Conservation (phyloP, 2,797 vertebrate genomes). For the Falco peregrinus region DNA sequence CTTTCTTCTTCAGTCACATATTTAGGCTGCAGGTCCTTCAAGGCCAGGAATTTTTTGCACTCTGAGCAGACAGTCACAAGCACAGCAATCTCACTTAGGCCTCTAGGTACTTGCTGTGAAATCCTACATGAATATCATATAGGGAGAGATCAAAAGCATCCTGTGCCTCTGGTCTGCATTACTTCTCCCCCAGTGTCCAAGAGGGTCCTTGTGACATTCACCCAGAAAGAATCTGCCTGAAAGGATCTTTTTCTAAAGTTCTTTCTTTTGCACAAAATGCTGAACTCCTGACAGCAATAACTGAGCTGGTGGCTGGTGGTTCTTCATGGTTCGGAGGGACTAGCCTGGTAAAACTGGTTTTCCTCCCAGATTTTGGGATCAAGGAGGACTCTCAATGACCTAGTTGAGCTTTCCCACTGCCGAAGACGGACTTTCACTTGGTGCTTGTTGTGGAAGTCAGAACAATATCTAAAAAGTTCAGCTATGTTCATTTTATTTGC, state of each 20-base stretch:
- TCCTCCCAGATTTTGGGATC: not conserved
- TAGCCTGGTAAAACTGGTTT: not conserved
- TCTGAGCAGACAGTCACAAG: not conserved
- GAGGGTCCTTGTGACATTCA: not conserved
- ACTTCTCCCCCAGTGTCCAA: not conserved
- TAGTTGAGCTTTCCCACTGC: not conserved
- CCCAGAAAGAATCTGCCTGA: not conserved
- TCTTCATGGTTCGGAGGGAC: not conserved
- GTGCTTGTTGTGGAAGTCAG: not conserved
- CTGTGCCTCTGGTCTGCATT: not conserved
- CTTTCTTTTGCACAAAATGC: not conserved
- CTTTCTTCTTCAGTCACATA: not conserved
- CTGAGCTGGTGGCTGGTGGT: not conserved
- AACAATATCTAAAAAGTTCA: not conserved
- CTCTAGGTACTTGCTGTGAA: not conserved
- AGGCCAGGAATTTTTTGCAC: not conserved
- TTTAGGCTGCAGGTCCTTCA: not conserved
- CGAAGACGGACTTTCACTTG: not conserved
- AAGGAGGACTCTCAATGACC: not conserved
- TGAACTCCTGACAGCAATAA: not conserved
- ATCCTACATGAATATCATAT: not conserved
- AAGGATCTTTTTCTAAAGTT: not conserved
- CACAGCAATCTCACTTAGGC: not conserved
- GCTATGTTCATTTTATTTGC: not conserved
- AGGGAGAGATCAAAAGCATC: not conserved